Conservation (phyloP, 2,797 vertebrate species). For the Artibeus lituratus region DNA sequence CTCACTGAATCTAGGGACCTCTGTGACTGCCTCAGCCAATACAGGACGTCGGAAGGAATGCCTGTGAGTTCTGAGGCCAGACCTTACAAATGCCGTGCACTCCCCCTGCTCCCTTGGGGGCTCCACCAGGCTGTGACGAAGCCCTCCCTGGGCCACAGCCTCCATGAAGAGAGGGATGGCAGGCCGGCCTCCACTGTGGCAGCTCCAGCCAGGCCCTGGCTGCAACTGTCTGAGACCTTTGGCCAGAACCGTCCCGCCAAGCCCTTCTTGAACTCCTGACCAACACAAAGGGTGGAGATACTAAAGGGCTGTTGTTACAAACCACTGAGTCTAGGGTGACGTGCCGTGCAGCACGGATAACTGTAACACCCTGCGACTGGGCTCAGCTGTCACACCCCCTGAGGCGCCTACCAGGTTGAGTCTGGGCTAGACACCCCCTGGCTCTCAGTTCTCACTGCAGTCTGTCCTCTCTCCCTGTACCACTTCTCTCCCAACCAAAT, state of each 20-base stretch:
- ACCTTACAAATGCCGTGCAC: background rate
- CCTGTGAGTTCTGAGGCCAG: background rate
- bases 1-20: background rate
- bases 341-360: background rate
- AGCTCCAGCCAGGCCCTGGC: background rate
- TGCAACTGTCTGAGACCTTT: accelerated
- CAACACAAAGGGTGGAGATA: background rate
- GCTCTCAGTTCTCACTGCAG: no score
- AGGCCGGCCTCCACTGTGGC: background rate
- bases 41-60: background rate
- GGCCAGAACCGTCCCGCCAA: background rate
- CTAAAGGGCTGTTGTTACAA: background rate
- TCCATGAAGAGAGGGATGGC: background rate
- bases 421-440: background rate
- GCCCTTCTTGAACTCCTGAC: background rate
- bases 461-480: background rate
- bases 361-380: background rate
- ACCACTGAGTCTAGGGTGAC: background rate
- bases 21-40: background rate
- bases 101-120: background rate
- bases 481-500: background rate
- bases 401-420: background rate
- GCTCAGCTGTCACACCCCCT: background rate
- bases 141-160: background rate
- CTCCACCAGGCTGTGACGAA: background rate